These are phyloP conservation scores for Caenorhabditis wallacei DNA, from an alignment of 2,888 invertebrate species.

Conservation along the genomic window DNA sequence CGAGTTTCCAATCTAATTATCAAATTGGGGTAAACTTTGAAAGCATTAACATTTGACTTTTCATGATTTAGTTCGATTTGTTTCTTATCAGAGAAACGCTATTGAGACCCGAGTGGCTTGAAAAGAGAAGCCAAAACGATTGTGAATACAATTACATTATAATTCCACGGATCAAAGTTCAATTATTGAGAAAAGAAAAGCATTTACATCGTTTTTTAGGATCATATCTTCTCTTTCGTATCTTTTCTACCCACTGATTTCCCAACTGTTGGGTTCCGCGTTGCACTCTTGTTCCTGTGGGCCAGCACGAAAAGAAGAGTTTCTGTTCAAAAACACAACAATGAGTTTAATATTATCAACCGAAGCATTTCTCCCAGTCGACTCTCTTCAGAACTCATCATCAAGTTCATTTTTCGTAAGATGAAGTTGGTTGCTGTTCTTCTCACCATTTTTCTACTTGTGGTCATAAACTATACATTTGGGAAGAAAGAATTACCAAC, in stretches of 20 bases:
- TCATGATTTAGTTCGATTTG: neutral
- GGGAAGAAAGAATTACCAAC: neutral
- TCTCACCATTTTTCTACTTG: neutral
- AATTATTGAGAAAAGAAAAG: too few species aligned
- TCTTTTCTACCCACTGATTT: neutral
- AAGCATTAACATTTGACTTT: neutral
- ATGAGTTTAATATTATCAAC: constrained; percentile 10
- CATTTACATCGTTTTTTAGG: neutral
- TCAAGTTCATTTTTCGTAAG: neutral
- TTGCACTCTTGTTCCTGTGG: neutral
- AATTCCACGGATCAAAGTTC: neutral
- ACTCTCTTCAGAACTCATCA: neutral
- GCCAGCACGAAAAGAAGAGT: neutral
- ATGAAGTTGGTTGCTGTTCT: neutral
- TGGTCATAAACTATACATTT: neutral
- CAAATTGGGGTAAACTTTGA: constrained; percentile 34
- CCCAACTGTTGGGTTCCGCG: neutral
- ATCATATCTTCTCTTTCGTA: neutral
- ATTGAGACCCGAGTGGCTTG: too few species aligned
- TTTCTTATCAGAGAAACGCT: constrained; percentile 4
- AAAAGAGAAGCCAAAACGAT: neutral
- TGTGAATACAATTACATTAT: neutral
- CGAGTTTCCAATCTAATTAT: constrained; percentile 26
- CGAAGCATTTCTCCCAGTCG: neutral
- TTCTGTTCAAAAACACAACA: neutral